A percentile compares a stretch with the other conserved stretches of the same genome.
Evolutionary conservation across 2,888 invertebrate species (phyloP).

Genomic region (Baronia brevicornis): DNA sequence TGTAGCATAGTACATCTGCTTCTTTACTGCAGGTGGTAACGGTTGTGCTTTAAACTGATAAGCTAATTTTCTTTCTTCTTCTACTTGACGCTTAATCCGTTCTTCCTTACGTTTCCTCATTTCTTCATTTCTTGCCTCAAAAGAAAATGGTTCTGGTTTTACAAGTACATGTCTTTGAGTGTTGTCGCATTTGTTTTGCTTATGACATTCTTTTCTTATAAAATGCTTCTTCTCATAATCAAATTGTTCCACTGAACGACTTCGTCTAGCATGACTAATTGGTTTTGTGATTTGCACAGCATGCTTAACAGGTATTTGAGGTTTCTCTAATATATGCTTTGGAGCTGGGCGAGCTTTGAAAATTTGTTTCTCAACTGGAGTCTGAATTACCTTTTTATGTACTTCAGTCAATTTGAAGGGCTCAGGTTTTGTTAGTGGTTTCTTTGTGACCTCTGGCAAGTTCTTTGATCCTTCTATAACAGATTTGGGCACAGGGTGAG

Average conservation of each 20-base stretch:
- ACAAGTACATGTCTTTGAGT: constrained; percentile 40
- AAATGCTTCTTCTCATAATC: constrained; percentile 24
- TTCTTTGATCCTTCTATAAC: constrained; percentile 69
- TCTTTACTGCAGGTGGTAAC: constrained; percentile 70
- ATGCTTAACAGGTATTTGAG: constrained; percentile 48
- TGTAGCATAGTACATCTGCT: constrained; percentile 43
- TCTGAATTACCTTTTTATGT: constrained; percentile 50
- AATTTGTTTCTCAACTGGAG: constrained; percentile 32
- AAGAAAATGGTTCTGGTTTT: constrained; percentile 78
- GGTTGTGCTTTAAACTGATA: constrained; percentile 83
- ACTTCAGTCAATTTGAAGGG: constrained; percentile 79
- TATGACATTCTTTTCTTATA: constrained; percentile 8
- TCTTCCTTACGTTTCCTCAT: constrained; percentile 75
- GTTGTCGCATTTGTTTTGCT: constrained; percentile 13
- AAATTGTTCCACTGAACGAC: constrained; percentile 32
- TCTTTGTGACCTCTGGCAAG: constrained; percentile 68
- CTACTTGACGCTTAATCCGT: constrained; percentile 73
- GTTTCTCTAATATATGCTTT: constrained; percentile 63
- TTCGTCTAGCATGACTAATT: constrained; percentile 46
- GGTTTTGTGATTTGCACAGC: constrained; percentile 40
- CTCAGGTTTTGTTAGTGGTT: constrained; percentile 75
- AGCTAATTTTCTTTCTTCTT: constrained; percentile 75
- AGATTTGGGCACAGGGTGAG: constrained; percentile 78
- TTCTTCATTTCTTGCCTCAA: constrained; percentile 78
- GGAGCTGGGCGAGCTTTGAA: constrained; percentile 81